Evolutionary conservation across 2,888 invertebrate genomes (phyloP).

Genomic region (Cloeon dipterum): DNA sequence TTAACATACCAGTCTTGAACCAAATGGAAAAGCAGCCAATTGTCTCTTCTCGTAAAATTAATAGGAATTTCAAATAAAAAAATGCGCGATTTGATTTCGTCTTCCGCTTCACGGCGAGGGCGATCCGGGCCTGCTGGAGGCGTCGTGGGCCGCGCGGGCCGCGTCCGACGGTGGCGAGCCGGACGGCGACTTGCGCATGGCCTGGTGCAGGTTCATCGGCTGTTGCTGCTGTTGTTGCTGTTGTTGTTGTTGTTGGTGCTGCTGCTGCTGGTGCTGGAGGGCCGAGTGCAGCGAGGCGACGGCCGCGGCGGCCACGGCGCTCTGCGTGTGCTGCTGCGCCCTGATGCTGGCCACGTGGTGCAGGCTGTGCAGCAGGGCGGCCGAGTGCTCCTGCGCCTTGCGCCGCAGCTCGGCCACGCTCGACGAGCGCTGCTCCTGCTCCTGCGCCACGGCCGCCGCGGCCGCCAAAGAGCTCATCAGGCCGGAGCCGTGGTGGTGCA

Average conservation of each 20-base stretch:
- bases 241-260: conserved; percentile 8
- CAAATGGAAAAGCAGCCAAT: no score
- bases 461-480: conserved; percentile 12
- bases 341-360: conserved; percentile 35
- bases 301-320: conserved; percentile 6
- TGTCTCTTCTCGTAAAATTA: no score
- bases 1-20: no score
- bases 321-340: conserved; percentile 22
- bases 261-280: conserved; percentile 3
- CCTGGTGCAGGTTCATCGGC: conserved; percentile 4
- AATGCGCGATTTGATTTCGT: no score
- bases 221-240: conserved; percentile 2
- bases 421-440: conserved; percentile 47
- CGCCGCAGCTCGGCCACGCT: conserved; percentile 80
- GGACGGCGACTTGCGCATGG: conserved; percentile 2
- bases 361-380: conserved; percentile 54
- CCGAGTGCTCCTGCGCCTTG: conserved; percentile 87
- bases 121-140: background rate
- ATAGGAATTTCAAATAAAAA: no score
- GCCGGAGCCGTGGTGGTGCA: conserved; percentile 6
- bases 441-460: conserved; percentile 11
- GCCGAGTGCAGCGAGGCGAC: conserved; percentile 14
- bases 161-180: background rate
- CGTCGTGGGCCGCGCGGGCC: background rate
- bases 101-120: background rate